Conservation (phyloP, 2,888 invertebrate genomes). For the Torymus auratus region DNA sequence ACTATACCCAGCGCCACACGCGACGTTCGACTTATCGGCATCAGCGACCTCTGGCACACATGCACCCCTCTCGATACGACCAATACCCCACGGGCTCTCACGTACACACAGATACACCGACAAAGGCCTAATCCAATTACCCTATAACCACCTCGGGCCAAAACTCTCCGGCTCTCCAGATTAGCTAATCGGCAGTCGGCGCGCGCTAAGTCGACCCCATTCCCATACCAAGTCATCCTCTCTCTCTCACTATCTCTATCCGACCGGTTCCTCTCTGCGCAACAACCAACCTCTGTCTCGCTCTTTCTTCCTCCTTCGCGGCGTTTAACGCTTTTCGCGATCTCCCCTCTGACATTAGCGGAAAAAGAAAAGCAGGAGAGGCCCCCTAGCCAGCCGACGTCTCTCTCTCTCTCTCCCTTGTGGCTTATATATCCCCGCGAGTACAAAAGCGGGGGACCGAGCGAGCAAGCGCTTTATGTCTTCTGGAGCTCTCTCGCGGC, state of each 20-base stretch:
- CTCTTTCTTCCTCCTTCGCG: background rate
- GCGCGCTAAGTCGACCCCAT: background rate
- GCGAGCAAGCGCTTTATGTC: no score
- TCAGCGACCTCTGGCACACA: no score
- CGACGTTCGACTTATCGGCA: no score
- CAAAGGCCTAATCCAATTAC: no score
- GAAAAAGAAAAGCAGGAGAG: conserved; percentile 8
- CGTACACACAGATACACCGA: no score
- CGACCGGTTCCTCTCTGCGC: no score
- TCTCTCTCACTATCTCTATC: no score
- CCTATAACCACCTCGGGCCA: no score
- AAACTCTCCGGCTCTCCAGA: background rate
- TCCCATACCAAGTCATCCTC: no score
- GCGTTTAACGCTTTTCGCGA: conserved; percentile 41
- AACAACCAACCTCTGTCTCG: background rate
- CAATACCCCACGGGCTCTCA: no score
- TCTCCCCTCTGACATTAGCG: conserved; percentile 18
- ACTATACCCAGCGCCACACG: no score
- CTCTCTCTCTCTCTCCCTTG: conserved; percentile 17
- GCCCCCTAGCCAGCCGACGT: background rate
- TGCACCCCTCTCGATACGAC: no score
- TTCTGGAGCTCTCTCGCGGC: conserved; percentile 5
- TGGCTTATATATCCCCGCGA: conserved; percentile 18
- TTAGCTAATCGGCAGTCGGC: conserved; percentile 1
- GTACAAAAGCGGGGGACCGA: conserved; percentile 1